Base-by-base conservation (phyloP, 2,888 invertebrate genomes). In the Linnaemya tessellans region DNA sequence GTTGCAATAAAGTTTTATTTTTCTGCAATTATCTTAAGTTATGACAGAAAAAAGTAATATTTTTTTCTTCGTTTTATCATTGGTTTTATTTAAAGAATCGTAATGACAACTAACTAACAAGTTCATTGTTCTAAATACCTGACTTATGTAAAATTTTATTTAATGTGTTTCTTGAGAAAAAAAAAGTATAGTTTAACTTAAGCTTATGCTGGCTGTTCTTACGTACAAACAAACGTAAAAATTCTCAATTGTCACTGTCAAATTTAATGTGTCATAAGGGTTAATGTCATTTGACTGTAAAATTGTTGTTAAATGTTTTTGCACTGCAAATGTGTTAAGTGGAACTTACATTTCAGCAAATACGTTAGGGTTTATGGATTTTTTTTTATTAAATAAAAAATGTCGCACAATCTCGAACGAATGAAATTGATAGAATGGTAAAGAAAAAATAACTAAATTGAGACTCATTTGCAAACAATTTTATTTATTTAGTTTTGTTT, bases 81-180 rank as follows among this genome's bases (percentile, higher is more conserved):
- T 51, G 38, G 60, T 46, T 70, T 62, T 38, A 43, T 56, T 68
- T 70, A 30, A 38, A 64, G 22, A 65, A 58, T 58, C 35, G 43
- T 65, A 58, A 58, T 68, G 11, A 56, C 18, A 30, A 56, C 56
- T 1, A 30, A 15, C n/a, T 7, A n/a, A 60, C 60, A 77, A 82
- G 81, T 75, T 82, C 75, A 70, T 82, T 82, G 81, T 82, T 82
- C 81, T 70, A 77, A 77, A 82, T 77, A 46, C 56, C 35, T 22
- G 38, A 18, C 30, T 68, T 62, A 35, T 51, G 49, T 41, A 30
- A 15, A 0, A 25, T 56, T 56, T 30, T 2, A 5, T 54, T 60
- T 67, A 49, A 51, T 30, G 22, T 51, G 10, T 54, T 43, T 64
- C 10, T 54, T 18, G 41, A 30, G 30, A 30, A 30, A 30, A 5